Evolutionary conservation across 2,888 invertebrate species (phyloP).

Genomic region (Heliconius erato): DNA sequence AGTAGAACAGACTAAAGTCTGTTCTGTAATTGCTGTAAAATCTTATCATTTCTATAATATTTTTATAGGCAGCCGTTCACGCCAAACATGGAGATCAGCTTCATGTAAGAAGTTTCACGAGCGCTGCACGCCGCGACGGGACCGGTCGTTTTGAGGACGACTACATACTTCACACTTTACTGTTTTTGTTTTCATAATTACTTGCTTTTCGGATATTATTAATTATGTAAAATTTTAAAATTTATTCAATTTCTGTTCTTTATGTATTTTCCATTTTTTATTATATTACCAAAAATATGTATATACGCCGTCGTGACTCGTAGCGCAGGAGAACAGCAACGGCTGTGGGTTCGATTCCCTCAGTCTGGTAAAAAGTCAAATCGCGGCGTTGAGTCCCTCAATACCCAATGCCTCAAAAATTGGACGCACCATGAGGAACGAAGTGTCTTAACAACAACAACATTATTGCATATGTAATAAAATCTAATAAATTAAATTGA

Average conservation of each 20-base stretch:
- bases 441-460: no score
- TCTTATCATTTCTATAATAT: not conserved
- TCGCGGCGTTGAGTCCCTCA: no score
- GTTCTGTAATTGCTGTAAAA: not conserved
- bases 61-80: not conserved
- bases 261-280: not conserved
- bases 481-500: no score
- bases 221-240: not conserved
- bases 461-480: no score
- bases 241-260: not conserved
- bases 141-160: slow-evolving; percentile 38
- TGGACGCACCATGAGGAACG: no score
- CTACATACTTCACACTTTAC: slow-evolving; percentile 30
- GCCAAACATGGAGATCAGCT: not conserved
- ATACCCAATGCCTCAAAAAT: no score
- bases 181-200: slow-evolving; percentile 3
- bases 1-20: no score
- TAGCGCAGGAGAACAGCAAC: no score
- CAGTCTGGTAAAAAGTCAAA: no score
- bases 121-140: not conserved
- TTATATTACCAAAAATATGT: no score
- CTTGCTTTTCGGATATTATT: not conserved
- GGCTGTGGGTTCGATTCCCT: no score
- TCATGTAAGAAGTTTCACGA: slow-evolving; percentile 7
- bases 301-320: no score